A percentile compares a stretch with the other conserved stretches of the same genome.
Evolutionary conservation across 1,140 invertebrate species (phyloP).

Genomic region (Aphelinus certus): DNA sequence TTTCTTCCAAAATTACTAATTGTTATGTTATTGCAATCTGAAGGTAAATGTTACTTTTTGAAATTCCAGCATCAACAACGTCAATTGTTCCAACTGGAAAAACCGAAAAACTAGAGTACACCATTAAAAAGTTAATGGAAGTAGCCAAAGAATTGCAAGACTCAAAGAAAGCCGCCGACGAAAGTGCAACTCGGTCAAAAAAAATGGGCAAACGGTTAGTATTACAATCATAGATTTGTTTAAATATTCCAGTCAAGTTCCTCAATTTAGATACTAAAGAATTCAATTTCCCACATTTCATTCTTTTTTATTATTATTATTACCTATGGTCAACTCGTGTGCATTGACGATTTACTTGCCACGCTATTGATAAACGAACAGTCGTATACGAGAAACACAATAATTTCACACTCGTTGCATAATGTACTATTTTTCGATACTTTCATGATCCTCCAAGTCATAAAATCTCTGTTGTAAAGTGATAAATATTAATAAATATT

Average conservation of each 20-base stretch:
- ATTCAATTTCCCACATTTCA: constrained; percentile 53
- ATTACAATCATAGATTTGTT: no score
- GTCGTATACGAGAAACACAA: no score
- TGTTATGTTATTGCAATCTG: no score
- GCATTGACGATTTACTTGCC: no score
- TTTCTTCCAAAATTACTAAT: not conserved
- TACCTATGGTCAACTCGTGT: not conserved
- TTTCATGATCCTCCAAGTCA: not conserved
- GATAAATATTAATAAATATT: not conserved
- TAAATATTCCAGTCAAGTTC: no score
- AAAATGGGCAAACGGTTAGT: constrained; percentile 61
- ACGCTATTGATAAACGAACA: no score
- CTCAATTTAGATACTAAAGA: no score
- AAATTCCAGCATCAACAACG: not conserved
- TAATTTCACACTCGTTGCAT: no score
- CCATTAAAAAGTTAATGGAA: constrained; percentile 59
- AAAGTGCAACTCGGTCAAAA: constrained; percentile 52
- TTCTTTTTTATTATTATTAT: constrained; percentile 6
- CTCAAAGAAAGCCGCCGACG: constrained; percentile 57
- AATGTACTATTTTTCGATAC: no score
- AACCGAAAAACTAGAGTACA: constrained; percentile 62
- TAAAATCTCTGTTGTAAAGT: not conserved
- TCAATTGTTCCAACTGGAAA: constrained; percentile 42
- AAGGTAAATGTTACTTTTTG: no score
- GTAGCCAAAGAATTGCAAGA: constrained; percentile 61